phyloP scores from a whole-genome alignment of 2,797 vertebrate species.

The Pantherophis vulpinus region DNA sequence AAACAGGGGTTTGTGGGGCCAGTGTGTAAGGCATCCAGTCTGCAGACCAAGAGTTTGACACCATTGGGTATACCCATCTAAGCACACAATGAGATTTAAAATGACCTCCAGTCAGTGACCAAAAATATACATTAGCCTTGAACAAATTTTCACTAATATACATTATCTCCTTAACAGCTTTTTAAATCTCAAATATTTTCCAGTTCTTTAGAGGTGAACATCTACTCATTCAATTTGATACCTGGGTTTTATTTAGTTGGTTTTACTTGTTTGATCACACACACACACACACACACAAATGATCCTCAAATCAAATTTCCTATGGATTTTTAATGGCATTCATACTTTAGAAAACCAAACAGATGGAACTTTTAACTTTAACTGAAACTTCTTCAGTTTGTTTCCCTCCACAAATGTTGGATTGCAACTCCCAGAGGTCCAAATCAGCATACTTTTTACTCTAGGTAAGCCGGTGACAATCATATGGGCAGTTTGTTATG shows the following conservation, averaged over 20 bases:
- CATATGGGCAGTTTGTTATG: background rate
- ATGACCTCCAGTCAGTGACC: background rate
- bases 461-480: background rate
- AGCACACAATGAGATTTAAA: background rate
- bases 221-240: background rate
- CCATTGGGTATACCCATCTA: background rate
- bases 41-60: no score
- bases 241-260: background rate
- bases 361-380: conserved; percentile 1
- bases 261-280: background rate
- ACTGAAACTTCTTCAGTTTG: background rate
- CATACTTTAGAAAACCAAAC: background rate
- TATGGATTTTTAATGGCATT: conserved; percentile 1
- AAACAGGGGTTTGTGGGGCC: no score
- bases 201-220: background rate
- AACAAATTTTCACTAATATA: background rate
- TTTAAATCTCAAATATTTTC: conserved; percentile 2
- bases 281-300: rapidly evolving
- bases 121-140: background rate
- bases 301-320: background rate
- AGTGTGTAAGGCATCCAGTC: no score
- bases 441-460: background rate
- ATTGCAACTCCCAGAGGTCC: no score
- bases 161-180: background rate
- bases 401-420: background rate